Evolutionary conservation across 2,888 invertebrate genomes (phyloP), one percentile per base, ranked within the genome.

Genomic region (Epirrhoe alternata): DNA sequence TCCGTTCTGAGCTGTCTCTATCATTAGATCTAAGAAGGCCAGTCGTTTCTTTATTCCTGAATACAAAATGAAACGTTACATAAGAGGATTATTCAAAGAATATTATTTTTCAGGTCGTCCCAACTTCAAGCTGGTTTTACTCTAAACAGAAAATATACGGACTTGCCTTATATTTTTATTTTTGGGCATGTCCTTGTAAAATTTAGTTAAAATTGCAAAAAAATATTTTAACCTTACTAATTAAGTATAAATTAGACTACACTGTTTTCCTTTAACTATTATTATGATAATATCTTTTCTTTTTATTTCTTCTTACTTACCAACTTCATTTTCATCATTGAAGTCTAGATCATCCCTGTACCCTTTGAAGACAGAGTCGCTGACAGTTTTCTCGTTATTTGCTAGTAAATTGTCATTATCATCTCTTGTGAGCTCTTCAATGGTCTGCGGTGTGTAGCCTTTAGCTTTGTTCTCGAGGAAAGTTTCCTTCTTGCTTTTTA

Each of bases 11-110:
- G 97, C 95, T 64, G 97, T 96, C 87, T 97, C 97, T 51, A 98
- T 95, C 94, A 98, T 94, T 69, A 98, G 94, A 86, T 99, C 98
- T 70, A 98, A 94, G 89, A 98, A 97, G 0, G 98, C 97, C 74
- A 97, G 91, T 56, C 97, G 95, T 84, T 97, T 96, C 91, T 97
- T 97, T 80, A 95, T 96, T 50, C 97, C 95, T 95, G 66, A 10
- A 69, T 69, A 55, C 60, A 63, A 24, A 24, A 24, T 24, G 24
- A 24, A 24, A 24, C 1, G 24, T 24, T 24, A 24, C 24, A 2
- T 24, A 24, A 24, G 24, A 24, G 24, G 1, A 3, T 24, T 24
- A 24, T 3, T 24, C 24, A 24, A 24, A 24, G 24, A 24, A 24
- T 24, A 24, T n/a, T 24, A 24, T 24, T 24, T 24, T 24, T 24